These are phyloP conservation scores for Eremobia ochroleuca DNA, from an alignment of 2,888 invertebrate species.

Conservation along the genomic window DNA sequence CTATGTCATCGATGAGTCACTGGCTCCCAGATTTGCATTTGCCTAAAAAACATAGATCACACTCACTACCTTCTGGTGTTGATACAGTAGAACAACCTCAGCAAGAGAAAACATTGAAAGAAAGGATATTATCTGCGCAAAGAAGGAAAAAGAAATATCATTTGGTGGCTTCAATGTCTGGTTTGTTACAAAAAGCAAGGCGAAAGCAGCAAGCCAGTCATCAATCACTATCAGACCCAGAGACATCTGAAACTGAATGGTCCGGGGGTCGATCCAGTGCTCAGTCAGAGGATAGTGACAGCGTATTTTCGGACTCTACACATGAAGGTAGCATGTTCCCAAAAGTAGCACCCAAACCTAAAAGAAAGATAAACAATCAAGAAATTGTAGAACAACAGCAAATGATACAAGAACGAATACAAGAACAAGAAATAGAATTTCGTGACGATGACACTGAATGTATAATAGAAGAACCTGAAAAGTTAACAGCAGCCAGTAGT, in stretches of 20 bases:
- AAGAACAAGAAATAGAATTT: conserved; percentile 86
- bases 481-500: conserved; percentile 70
- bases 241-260: conserved; percentile 94
- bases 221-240: conserved; percentile 94
- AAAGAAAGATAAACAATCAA: conserved; percentile 87
- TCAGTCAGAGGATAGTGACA: conserved; percentile 94
- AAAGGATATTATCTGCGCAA: conserved; percentile 87
- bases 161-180: conserved; percentile 96
- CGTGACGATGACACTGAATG: conserved; percentile 80
- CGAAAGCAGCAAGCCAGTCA: conserved; percentile 91
- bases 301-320: conserved; percentile 93
- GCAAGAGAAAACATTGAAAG: conserved; percentile 87
- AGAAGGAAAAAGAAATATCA: conserved; percentile 95
- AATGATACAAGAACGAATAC: conserved; percentile 85
- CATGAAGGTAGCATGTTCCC: conserved; percentile 92
- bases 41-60: conserved; percentile 94
- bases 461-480: conserved; percentile 84
- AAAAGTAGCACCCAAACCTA: conserved; percentile 90
- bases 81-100: conserved; percentile 90
- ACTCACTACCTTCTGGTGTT: conserved; percentile 94
- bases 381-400: conserved; percentile 89
- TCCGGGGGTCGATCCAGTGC: conserved; percentile 92
- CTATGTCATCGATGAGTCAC: conserved; percentile 95
- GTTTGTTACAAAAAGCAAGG: conserved; percentile 96
- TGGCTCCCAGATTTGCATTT: conserved; percentile 96